Percentiles rank a stretch among this genome's conserved stretches.
Evolutionary conservation across 2,888 invertebrate genomes (phyloP).

Genomic region (Ephialtes manifestator): DNA sequence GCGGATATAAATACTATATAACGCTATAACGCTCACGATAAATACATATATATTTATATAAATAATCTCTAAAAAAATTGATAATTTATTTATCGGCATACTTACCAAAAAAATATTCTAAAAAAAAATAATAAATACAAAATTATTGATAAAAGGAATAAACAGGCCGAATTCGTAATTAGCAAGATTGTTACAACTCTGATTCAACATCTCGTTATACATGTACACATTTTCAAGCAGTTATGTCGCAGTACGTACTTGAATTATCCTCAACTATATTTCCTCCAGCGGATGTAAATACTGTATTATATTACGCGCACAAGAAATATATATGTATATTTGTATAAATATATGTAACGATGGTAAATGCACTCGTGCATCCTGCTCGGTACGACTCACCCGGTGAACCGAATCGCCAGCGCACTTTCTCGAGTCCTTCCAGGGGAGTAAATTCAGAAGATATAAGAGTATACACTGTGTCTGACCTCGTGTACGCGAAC

Average conservation of each 20-base stretch:
- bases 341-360: slow-evolving; percentile 8
- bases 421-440: slow-evolving; percentile 25
- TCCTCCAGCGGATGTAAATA: slow-evolving; percentile 15
- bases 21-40: not conserved
- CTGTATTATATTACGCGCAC: not conserved
- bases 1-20: not conserved
- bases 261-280: not conserved
- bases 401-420: slow-evolving; percentile 1
- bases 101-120: too few relatives aligned
- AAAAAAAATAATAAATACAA: not conserved
- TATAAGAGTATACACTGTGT: slow-evolving; percentile 26
- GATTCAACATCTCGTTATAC: not conserved
- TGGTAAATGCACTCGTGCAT: slow-evolving; percentile 8
- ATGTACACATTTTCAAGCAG: not conserved
- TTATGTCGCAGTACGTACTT: not conserved
- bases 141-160: not conserved
- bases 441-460: slow-evolving; percentile 19
- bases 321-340: not conserved
- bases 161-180: not conserved
- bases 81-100: too few relatives aligned
- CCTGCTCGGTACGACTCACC: slow-evolving; percentile 6
- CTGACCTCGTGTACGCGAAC: slow-evolving; percentile 26
- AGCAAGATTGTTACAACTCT: not conserved
- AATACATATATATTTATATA: too few relatives aligned
- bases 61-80: too few relatives aligned